phyloP scores from a whole-genome alignment of 2,113 vertebrate genomes.

The Clarias macrocephalus region DNA sequence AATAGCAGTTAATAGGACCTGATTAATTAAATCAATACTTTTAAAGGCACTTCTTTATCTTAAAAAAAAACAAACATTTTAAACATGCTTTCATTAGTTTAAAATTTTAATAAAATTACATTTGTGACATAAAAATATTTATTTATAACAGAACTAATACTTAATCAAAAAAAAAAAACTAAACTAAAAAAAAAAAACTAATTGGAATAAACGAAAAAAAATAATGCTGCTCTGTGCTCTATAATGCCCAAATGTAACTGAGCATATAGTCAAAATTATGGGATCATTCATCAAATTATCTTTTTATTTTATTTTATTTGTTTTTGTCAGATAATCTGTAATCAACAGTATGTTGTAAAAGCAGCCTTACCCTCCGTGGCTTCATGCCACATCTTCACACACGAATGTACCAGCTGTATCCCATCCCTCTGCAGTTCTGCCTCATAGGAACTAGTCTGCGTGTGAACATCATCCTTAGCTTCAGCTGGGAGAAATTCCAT shows the following conservation, averaged over 20 bases:
- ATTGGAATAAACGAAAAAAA: neutral
- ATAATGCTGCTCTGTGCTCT: neutral
- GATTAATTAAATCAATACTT: neutral
- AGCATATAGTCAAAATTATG: neutral
- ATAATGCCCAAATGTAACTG: neutral
- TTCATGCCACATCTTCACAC: conserved; percentile 38
- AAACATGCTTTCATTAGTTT: neutral
- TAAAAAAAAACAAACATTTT: neutral
- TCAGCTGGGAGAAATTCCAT: conserved; percentile 37
- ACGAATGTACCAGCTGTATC: conserved; percentile 57
- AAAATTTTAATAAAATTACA: too few relatives aligned
- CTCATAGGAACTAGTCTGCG: conserved; percentile 37
- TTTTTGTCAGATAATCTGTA: neutral
- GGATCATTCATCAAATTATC: neutral
- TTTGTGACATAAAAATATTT: too few relatives aligned
- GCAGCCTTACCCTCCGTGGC: neutral
- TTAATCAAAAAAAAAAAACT: too few relatives aligned
- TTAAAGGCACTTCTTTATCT: neutral
- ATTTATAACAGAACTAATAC: neutral
- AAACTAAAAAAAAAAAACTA: too few relatives aligned
- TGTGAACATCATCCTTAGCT: conserved; percentile 41
- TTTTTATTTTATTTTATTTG: neutral
- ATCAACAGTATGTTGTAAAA: conserved; percentile 7
- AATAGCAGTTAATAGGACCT: neutral
- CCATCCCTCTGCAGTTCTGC: conserved; percentile 48